phyloP scores from a whole-genome alignment of 2,888 invertebrate genomes.

The Hydroisotoma schaefferi region DNA sequence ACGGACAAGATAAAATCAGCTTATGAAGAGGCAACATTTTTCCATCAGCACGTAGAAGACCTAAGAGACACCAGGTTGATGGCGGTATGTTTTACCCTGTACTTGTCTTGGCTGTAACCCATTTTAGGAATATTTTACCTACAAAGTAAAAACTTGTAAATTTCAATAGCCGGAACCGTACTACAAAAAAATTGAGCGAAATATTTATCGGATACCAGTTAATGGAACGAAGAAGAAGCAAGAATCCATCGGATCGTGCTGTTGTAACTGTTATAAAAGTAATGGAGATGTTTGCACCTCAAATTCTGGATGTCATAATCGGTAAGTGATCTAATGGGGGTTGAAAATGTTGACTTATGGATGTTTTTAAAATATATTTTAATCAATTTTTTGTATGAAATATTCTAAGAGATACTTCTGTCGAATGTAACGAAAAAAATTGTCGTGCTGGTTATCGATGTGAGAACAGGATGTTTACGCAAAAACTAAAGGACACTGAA shows the following conservation, averaged over 20 bases:
- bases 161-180: conserved; percentile 35
- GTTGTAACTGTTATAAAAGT: conserved; percentile 2
- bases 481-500: conserved; percentile 21
- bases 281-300: conserved; percentile 21
- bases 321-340: conserved; percentile 30
- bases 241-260: conserved; percentile 26
- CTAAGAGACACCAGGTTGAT: conserved; percentile 21
- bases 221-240: conserved; percentile 14
- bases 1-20: conserved; percentile 28
- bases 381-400: not conserved
- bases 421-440: conserved; percentile 42
- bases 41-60: conserved; percentile 24
- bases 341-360: too few species aligned
- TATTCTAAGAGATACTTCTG: conserved; percentile 39
- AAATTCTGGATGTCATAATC: conserved; percentile 38
- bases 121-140: not conserved
- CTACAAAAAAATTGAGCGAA: conserved; percentile 42
- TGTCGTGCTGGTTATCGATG: conserved; percentile 34
- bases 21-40: conserved; percentile 40
- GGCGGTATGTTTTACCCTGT: not conserved
- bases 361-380: too few species aligned
- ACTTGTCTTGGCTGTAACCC: not conserved
- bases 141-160: not conserved
- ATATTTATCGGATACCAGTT: conserved; percentile 28
- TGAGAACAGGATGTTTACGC: conserved; percentile 39